Evolutionary conservation across 2,888 invertebrate species (phyloP), one percentile per base, ranked within the genome.

Genomic region (Hybos culiciformis): DNA sequence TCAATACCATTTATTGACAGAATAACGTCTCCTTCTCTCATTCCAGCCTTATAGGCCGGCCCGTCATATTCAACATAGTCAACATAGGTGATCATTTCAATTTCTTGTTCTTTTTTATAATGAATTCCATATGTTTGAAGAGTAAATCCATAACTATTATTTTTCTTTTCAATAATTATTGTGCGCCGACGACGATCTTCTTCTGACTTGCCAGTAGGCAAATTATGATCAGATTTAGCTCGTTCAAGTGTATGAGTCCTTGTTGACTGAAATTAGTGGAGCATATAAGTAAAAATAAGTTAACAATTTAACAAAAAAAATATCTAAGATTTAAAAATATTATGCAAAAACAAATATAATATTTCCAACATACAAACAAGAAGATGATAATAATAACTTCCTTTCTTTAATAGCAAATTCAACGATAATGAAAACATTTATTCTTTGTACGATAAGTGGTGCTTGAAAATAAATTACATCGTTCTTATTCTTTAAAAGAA

Each of bases 41-140:
- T 88, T 6, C 96, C 96, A 0, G 94, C 86, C 48, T 79, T 75
- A 56, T 84, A 87, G 0, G 96, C 94, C 0, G 94, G 84, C 0
- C 94, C 93, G 51, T 88, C 87, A 47, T 81, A 78, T 54, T 92
- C 93, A 43, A 96, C 92, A 62, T 91, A 92, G 61, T 97, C 96
- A 37, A 96, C 93, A 61, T 96, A 97, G 0, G 94, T 96, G 45
- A 96, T 88, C 71, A 93, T 84, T 66, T 97, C 94, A 46, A 93
- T 85, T 63, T 92, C 91, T 61, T 87, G 83, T 56, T 88, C 91
- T 69, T 83, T 81, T 61, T 90, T 90, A 64, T 94, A 92, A 61
- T 93, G 92, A 47, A 96, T 93, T 26, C 94, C 94, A 62, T 96
- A 96, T 56, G 93, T 94, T 76, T 96, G 94, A 31, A 96, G 70